These are phyloP conservation scores for Protaetia brevitarsis DNA, from an alignment of 1,140 invertebrate genomes.

Conservation along the genomic window DNA sequence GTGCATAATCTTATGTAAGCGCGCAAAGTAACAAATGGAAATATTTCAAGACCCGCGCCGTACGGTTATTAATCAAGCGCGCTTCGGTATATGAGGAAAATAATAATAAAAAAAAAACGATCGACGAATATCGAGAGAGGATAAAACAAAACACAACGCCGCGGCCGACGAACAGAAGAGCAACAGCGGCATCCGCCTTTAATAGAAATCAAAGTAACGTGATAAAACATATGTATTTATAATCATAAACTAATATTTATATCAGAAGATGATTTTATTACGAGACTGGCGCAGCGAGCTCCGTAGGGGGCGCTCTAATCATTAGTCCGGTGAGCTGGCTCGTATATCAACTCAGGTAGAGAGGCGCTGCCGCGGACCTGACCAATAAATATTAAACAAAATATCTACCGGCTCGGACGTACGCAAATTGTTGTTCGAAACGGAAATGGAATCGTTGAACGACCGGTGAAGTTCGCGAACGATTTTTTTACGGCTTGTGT, in stretches of 20 bases:
- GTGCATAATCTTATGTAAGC: neutral
- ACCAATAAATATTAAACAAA: conserved; percentile 16
- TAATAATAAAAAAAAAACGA: neutral
- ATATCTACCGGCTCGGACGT: too few species aligned
- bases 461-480: too few species aligned
- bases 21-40: conserved; percentile 9
- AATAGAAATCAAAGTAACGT: conserved; percentile 29
- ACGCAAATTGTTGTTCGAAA: neutral
- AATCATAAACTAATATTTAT: conserved; percentile 43
- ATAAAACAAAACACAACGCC: neutral
- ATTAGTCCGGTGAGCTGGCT: conserved; percentile 35
- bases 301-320: conserved; percentile 41
- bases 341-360: conserved; percentile 34
- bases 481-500: neutral
- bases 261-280: conserved; percentile 44
- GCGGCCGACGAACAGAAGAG: neutral
- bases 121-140: neutral
- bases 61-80: conserved; percentile 10
- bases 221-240: conserved; percentile 44
- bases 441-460: too few species aligned
- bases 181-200: conserved; percentile 21
- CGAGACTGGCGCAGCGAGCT: conserved; percentile 34
- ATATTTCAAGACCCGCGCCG: conserved; percentile 6
- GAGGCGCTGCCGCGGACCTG: neutral
- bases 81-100: neutral